Conservation (phyloP, 2,113 vertebrate genomes). For the Syngnathus typhle region DNA sequence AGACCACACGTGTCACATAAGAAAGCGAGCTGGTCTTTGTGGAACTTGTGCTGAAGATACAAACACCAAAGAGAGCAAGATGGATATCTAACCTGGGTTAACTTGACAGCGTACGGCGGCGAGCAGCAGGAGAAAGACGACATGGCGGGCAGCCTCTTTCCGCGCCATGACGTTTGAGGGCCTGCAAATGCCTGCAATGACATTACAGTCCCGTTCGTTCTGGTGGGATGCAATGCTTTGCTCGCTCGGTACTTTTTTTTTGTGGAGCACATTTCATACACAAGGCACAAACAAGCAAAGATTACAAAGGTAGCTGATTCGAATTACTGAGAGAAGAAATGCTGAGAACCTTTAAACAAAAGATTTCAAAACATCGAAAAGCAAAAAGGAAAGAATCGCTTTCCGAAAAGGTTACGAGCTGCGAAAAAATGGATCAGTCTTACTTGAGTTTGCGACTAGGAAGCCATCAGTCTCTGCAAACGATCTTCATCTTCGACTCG, state of each 20-base stretch:
- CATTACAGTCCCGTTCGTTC: background rate
- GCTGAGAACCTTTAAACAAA: too few relatives aligned
- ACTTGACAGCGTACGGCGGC: constrained; percentile 51
- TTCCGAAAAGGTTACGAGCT: too few relatives aligned
- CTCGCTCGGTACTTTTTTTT: too few relatives aligned
- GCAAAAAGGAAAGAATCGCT: background rate
- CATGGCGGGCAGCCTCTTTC: constrained; percentile 21
- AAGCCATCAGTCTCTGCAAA: constrained; percentile 47
- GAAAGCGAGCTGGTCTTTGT: background rate
- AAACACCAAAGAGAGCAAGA: background rate
- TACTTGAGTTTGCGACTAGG: constrained; percentile 47
- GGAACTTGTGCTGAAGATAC: background rate
- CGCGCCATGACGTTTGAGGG: constrained; percentile 31
- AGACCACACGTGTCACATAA: constrained; percentile 30
- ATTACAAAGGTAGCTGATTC: too few relatives aligned
- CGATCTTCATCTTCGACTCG: constrained; percentile 55
- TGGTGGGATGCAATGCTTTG: background rate
- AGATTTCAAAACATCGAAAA: too few relatives aligned
- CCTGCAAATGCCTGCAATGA: background rate
- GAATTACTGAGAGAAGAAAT: too few relatives aligned
- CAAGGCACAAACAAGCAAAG: too few relatives aligned
- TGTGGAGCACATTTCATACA: too few relatives aligned
- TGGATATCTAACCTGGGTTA: constrained; percentile 61
- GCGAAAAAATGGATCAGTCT: constrained; percentile 38
- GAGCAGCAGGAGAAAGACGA: constrained; percentile 42